These are phyloP conservation scores for Callorhinus ursinus DNA, from an alignment of 2,113 vertebrate species.

Conservation along the genomic window DNA sequence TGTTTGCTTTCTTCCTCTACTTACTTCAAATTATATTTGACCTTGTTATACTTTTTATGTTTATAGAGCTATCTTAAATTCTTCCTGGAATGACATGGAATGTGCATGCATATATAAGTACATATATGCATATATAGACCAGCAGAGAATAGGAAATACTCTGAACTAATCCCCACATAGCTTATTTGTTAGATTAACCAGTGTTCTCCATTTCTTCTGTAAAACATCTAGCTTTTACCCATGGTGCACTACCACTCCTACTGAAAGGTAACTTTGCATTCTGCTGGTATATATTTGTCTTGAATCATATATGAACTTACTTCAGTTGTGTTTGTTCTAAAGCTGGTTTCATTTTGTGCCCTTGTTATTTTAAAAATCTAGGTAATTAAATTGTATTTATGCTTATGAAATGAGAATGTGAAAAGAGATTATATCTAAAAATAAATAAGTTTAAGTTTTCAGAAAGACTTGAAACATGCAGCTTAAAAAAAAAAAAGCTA, in stretches of 20 bases:
- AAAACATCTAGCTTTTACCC: neutral
- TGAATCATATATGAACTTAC: neutral
- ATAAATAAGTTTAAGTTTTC: neutral
- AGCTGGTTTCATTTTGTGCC: neutral
- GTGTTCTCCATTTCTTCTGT: neutral
- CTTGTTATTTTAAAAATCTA: conserved; percentile 29
- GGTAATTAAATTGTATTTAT: conserved; percentile 16
- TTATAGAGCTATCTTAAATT: neutral
- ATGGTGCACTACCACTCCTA: neutral
- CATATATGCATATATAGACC: neutral
- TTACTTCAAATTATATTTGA: conserved; percentile 8
- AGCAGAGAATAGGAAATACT: neutral
- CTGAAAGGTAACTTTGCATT: neutral
- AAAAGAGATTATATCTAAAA: neutral
- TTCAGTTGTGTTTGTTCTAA: neutral
- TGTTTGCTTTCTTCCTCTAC: neutral
- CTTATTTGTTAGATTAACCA: neutral
- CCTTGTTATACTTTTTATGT: neutral
- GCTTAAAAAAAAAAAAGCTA: neutral
- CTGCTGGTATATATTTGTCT: neutral
- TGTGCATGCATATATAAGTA: no score
- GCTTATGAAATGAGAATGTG: neutral
- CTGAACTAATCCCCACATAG: neutral
- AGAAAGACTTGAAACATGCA: neutral
- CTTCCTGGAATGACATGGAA: neutral